Conservation (phyloP, 2,888 invertebrate genomes). For the Tortrix viridana region DNA sequence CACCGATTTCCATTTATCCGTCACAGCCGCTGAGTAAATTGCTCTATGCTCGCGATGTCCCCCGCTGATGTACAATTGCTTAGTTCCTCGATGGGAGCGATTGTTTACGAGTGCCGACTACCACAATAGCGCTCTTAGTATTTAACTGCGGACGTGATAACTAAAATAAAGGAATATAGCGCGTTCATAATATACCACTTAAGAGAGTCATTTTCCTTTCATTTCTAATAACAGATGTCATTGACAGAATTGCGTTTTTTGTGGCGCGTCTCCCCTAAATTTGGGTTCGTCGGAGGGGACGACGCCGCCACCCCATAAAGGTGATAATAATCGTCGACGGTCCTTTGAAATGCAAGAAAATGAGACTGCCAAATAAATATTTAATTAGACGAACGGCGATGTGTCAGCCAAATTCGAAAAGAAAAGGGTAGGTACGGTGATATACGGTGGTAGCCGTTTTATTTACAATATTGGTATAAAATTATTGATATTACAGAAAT, state of each 20-base stretch:
- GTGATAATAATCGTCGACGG: slow-evolving; percentile 35
- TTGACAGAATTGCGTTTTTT: slow-evolving; percentile 35
- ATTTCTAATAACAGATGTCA: slow-evolving; percentile 36
- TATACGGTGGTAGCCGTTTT: too few relatives aligned
- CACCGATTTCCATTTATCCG: slow-evolving; percentile 34
- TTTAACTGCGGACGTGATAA: slow-evolving; percentile 21
- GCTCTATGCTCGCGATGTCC: slow-evolving; percentile 34
- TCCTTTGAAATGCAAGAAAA: slow-evolving; percentile 34
- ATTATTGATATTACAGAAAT: too few relatives aligned
- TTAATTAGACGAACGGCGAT: slow-evolving; percentile 6
- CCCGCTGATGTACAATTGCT: slow-evolving; percentile 33
- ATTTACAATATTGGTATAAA: too few relatives aligned
- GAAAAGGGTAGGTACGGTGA: neutral
- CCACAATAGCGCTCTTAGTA: slow-evolving; percentile 26
- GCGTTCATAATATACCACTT: slow-evolving; percentile 18
- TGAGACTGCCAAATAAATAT: slow-evolving; percentile 29
- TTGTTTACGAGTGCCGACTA: slow-evolving; percentile 23
- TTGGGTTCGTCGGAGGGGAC: slow-evolving; percentile 24
- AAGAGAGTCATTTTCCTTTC: slow-evolving; percentile 20
- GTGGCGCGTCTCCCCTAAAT: slow-evolving; percentile 33
- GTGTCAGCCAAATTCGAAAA: neutral
- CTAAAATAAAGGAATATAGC: slow-evolving; percentile 7
- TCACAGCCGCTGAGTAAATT: slow-evolving; percentile 37
- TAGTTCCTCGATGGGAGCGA: slow-evolving; percentile 33
- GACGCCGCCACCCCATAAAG: slow-evolving; percentile 31